Evolutionary conservation across 2,113 vertebrate genomes (phyloP).

Genomic region (Andinoacara biseriatus): DNA sequence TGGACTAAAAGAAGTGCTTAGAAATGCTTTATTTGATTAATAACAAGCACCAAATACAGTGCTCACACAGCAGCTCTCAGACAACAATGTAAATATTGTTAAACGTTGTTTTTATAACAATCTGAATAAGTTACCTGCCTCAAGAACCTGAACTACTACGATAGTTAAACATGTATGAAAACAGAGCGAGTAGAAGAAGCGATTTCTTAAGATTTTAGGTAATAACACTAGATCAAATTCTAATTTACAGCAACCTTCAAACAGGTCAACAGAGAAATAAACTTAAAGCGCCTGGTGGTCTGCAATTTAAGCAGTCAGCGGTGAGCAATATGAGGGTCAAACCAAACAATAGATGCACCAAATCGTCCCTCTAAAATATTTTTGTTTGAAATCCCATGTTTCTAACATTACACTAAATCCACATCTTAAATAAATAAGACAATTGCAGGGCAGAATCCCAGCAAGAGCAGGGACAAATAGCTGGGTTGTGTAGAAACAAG

Average conservation of each 20-base stretch:
- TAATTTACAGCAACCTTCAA: background rate
- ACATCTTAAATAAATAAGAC: slow-evolving; percentile 14
- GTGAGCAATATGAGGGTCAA: background rate
- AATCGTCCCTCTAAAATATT: slow-evolving; percentile 19
- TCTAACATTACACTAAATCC: slow-evolving; percentile 7
- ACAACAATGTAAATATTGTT: background rate
- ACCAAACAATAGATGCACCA: slow-evolving; percentile 29
- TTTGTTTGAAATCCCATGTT: slow-evolving; percentile 24
- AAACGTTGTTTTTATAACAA: background rate
- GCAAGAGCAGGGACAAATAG: slow-evolving; percentile 22
- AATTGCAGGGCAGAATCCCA: background rate
- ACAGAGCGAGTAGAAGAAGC: rapidly evolving
- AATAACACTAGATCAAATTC: background rate
- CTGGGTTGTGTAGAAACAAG: background rate
- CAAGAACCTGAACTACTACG: too few species aligned
- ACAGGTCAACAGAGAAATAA: background rate
- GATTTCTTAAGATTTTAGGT: background rate
- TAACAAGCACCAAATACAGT: background rate
- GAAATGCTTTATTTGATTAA: background rate
- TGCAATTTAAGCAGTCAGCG: background rate
- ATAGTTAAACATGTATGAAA: background rate
- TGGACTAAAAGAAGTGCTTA: background rate
- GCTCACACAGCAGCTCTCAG: background rate
- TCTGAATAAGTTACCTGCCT: background rate
- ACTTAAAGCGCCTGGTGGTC: background rate